Evolutionary conservation across 2,797 vertebrate genomes (phyloP).

Genomic region (Melanotaenia maccullochi): DNA sequence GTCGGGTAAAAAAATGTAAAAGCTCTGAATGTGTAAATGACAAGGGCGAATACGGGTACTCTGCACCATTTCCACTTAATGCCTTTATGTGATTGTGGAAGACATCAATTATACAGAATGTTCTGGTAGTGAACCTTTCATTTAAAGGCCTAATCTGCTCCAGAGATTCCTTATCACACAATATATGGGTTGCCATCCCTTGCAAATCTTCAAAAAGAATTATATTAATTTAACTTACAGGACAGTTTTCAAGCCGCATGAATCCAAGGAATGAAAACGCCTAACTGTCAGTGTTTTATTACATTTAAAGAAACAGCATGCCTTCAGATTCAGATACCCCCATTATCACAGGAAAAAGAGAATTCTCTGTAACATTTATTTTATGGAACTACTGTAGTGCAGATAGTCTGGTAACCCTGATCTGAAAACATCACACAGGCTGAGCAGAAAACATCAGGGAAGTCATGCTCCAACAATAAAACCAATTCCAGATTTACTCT

Average conservation of each 20-base stretch:
- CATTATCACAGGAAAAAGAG: background rate
- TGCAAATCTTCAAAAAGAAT: conserved; percentile 28
- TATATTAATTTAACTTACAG: conserved; percentile 35
- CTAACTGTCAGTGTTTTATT: background rate
- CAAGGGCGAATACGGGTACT: background rate
- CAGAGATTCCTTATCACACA: conserved; percentile 16
- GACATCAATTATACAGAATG: conserved; percentile 42
- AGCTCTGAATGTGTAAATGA: conserved; percentile 27
- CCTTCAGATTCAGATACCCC: background rate
- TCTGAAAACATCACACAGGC: conserved; percentile 53
- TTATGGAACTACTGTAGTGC: conserved; percentile 26
- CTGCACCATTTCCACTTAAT: conserved; percentile 20
- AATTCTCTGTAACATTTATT: conserved; percentile 24
- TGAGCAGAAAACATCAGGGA: conserved; percentile 60
- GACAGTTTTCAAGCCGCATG: background rate
- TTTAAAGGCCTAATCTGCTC: conserved; percentile 49
- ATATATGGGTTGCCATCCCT: conserved; percentile 19
- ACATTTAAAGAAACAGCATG: background rate
- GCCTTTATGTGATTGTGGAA: conserved; percentile 36
- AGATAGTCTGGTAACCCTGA: conserved; percentile 40
- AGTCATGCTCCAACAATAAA: conserved; percentile 73
- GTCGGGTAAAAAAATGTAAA: conserved; percentile 10
- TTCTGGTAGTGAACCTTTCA: conserved; percentile 51
- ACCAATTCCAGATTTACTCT: conserved; percentile 74
- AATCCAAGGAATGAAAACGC: background rate